Evolutionary conservation across 2,797 vertebrate genomes (phyloP), one percentile per base, ranked within the genome.

Genomic region (Enteromius paludinosus): DNA sequence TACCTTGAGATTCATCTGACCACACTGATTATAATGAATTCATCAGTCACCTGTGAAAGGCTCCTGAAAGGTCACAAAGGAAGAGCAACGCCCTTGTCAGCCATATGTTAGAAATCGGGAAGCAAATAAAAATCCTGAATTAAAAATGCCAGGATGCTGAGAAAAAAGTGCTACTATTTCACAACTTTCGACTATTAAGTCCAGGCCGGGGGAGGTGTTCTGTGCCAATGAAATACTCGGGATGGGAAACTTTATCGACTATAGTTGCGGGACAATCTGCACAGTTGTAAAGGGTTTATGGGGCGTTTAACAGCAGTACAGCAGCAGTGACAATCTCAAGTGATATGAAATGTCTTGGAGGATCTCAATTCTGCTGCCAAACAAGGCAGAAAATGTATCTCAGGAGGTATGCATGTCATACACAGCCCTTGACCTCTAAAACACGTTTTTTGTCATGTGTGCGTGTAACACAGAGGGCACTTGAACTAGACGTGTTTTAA

Each of bases 21-120:
- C 73, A 43, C 30, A 9, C 25, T 49, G 20, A 77, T 43, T 25
- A 70, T 85, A 81, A 86, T 86, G 33, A 70, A 82, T 83, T 78
- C 70, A 85, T 87, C 75, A 70, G 71, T 79, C 70, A 52, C 45
- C 45, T 70, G 33, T 62, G 47, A 49, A 62, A 81, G 56, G 28
- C 47, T 81, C n/a, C 80, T 45, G 68, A 77, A 80, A 79, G 35
- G 62, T 18, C 35, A 74, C 41, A 12, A 23, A 73, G 65, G 41
- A 62, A 81, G 56, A 62, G 15, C 25, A 43, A 68, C 33, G 61
- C 77, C 62, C 72, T 74, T 49, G 59, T 81, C 72, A 30, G 23
- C 25, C 17, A 20, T 28, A 47, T 7, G 33, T 35, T 43, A 47
- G 43, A 38, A 54, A 69, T 70, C 38, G 20, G 25, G 66, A 77